These are phyloP conservation scores for Mastomys natalensis DNA, from an alignment of 2,113 vertebrate species.

Conservation along the genomic window DNA sequence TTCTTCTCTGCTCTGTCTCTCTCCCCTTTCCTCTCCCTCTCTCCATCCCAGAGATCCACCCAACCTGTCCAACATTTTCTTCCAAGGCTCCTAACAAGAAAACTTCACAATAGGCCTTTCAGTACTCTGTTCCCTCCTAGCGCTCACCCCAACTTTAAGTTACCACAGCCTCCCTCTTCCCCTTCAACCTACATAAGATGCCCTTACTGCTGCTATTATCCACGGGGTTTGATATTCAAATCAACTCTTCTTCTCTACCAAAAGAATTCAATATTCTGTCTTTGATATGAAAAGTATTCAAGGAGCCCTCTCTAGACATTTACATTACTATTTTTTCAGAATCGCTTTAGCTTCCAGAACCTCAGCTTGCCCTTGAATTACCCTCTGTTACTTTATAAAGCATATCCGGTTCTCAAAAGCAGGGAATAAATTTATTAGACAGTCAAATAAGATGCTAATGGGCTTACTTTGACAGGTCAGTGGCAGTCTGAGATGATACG, in stretches of 20 bases:
- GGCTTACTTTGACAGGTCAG: background rate
- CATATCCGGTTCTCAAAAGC: background rate
- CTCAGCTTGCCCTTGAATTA: background rate
- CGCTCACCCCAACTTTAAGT: background rate
- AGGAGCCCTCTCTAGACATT: background rate
- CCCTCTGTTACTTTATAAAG: slow-evolving; percentile 18
- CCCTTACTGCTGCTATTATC: background rate
- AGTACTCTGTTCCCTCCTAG: background rate
- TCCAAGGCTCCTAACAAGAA: background rate
- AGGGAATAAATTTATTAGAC: background rate
- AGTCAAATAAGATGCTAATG: background rate
- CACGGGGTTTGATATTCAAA: background rate
- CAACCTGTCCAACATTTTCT: background rate
- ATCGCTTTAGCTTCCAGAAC: slow-evolving; percentile 21
- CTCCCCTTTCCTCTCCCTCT: too few species aligned
- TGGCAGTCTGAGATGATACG: background rate
- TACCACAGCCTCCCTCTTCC: background rate
- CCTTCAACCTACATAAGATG: background rate
- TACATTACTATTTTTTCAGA: background rate
- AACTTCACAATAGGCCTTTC: background rate
- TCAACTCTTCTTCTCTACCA: slow-evolving; percentile 10
- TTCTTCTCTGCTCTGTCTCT: background rate
- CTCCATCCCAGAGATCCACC: background rate
- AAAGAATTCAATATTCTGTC: background rate
- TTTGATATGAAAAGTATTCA: background rate